phyloP scores from a whole-genome alignment of 2,797 vertebrate species.

The Spinus olivaceus region DNA sequence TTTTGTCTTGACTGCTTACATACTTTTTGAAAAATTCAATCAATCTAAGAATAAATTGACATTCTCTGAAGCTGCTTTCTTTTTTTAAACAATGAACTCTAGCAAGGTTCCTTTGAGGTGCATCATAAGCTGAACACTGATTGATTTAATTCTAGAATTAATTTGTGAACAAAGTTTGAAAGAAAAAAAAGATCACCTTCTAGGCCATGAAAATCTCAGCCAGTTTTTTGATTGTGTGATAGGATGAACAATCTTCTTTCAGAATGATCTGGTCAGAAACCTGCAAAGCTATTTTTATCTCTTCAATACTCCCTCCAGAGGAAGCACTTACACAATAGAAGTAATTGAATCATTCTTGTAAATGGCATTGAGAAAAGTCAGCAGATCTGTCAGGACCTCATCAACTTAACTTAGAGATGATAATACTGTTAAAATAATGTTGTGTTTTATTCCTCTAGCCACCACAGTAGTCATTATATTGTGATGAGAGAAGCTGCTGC shows the following conservation, averaged over 20 bases:
- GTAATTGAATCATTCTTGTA: slow-evolving; percentile 1
- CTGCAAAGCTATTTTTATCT: background rate
- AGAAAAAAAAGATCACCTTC: background rate
- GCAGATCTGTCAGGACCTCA: background rate
- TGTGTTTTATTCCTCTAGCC: background rate
- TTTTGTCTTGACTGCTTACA: background rate
- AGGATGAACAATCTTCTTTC: background rate
- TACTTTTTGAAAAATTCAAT: background rate
- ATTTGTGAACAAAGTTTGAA: slow-evolving; percentile 1
- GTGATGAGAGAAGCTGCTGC: background rate
- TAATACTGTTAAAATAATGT: background rate
- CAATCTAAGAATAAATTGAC: background rate
- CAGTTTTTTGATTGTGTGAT: background rate
- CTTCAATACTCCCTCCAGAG: background rate
- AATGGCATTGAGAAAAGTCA: slow-evolving; percentile 13
- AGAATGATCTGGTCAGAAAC: background rate
- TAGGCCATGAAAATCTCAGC: background rate
- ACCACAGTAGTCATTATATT: background rate
- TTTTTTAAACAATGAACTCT: background rate
- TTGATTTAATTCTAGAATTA: slow-evolving; percentile 47
- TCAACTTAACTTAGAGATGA: background rate
- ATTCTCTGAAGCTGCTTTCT: background rate
- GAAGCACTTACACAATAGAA: background rate
- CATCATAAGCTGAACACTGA: background rate
- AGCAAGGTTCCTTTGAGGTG: background rate